Base-by-base conservation (phyloP, 2,113 vertebrate species). In the Chionomys nivalis region DNA sequence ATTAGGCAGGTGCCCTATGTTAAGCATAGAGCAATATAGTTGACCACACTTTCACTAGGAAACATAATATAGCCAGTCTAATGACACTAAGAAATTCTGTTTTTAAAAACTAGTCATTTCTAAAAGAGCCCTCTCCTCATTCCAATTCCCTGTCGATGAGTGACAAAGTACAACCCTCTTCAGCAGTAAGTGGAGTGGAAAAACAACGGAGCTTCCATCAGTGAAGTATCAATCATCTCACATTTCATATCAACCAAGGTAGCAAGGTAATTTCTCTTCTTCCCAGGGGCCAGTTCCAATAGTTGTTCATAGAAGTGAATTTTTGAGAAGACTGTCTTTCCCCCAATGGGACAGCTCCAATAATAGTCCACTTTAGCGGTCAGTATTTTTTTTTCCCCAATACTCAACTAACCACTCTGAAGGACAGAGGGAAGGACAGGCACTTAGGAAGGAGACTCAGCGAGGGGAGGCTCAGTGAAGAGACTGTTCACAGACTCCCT, bases 191-290 rank as follows among this genome's bases (percentile, higher is more conserved):
- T 68, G 93, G 52, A 83, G 63, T 47, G 68, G 44, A 85, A 87
- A 87, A 42, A 75, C 7, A 87, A 76, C 36, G 49, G 31, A 90
- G 49, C 36, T n/a, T 94, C 52, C 23, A 73, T 36, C 10, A 12
- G 87, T 33, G 77, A 93, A 85, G 68, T 75, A 87, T 94, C 93
- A 89, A 55, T 89, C 90, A 95, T 70, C 33, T 90, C 75, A 97
- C 79, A 89, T 96, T 95, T 94, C 83, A 11, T 90, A 87, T 91
- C 90, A 93, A 44, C 78, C 90, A 90, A 91, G 47, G 68, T 49
- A 68, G 55, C 52, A 39, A 87, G 75, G 70, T 90, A 44, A 94
- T 87, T 94, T 95, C 83, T 91, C 85, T 33, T 94, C 52, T 95
- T 93, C 77, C 95, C 79, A 91, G 61, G 68, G 68, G 65, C 23